phyloP scores from a whole-genome alignment of 1,140 invertebrate genomes.

The Asbolus verrucosus region DNA sequence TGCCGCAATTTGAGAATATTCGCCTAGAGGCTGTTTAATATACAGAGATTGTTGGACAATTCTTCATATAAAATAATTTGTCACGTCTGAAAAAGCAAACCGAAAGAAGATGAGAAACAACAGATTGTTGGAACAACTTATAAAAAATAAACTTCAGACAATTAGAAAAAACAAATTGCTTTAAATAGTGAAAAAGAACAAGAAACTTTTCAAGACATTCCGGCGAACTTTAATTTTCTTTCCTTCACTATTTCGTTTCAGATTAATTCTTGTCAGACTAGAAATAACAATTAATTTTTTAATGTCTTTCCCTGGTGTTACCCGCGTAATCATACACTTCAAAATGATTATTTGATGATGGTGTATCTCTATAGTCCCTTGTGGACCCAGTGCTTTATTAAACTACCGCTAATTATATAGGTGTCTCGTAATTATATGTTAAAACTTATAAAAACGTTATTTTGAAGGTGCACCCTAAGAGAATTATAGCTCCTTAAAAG shows the following conservation, averaged over 20 bases:
- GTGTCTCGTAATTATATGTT: too few relatives aligned
- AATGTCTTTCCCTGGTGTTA: conserved; percentile 16
- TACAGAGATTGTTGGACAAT: conserved; percentile 8
- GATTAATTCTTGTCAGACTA: conserved; percentile 11
- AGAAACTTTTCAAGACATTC: conserved; percentile 29
- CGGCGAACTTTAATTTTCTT: conserved; percentile 28
- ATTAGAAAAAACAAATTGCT: too few relatives aligned
- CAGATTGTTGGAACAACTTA: background rate
- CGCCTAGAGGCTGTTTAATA: background rate
- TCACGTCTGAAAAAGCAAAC: background rate
- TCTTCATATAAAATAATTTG: conserved; percentile 1
- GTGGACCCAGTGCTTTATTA: too few relatives aligned
- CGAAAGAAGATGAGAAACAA: background rate
- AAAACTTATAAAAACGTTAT: too few relatives aligned
- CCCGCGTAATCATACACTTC: too few relatives aligned
- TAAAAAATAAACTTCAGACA: conserved; percentile 11
- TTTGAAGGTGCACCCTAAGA: too few relatives aligned
- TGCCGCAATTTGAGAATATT: conserved; percentile 12
- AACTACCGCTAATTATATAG: too few relatives aligned
- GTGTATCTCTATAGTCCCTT: too few relatives aligned
- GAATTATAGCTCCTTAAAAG: too few relatives aligned
- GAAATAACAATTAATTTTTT: conserved; percentile 24
- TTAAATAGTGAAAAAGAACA: conserved; percentile 19
- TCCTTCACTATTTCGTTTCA: conserved; percentile 13
- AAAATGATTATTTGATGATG: too few relatives aligned